phyloP scores from a whole-genome alignment of 2,888 invertebrate genomes.

The Leptinotarsa tumamoca region DNA sequence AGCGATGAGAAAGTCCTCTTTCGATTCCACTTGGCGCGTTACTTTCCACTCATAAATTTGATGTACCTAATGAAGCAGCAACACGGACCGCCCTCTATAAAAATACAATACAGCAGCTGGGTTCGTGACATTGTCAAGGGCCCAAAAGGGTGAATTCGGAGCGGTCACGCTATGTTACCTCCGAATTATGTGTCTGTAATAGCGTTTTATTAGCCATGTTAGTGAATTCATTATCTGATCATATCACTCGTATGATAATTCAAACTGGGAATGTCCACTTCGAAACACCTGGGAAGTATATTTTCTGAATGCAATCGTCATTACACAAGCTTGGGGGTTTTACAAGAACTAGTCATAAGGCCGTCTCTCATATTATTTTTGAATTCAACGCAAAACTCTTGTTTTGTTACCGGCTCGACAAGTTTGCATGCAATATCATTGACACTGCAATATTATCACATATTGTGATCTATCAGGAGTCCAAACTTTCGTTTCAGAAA shows the following conservation, averaged over 20 bases:
- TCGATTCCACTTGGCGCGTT: constrained; percentile 17
- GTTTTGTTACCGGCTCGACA: too few species aligned
- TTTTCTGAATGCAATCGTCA: too few species aligned
- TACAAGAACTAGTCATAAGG: too few species aligned
- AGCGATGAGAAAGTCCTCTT: constrained; percentile 14
- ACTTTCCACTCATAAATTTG: constrained; percentile 21
- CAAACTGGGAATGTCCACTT: background rate
- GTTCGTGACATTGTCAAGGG: constrained; percentile 40
- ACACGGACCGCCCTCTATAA: constrained; percentile 37
- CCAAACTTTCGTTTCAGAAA: too few species aligned
- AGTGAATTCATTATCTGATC: constrained; percentile 16
- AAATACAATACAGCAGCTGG: constrained; percentile 41
- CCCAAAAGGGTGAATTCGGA: constrained; percentile 39
- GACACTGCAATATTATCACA: too few species aligned
- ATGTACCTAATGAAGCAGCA: constrained; percentile 37
- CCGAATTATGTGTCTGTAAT: constrained; percentile 36
- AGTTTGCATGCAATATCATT: too few species aligned
- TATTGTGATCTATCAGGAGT: too few species aligned
- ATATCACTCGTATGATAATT: constrained; percentile 2
- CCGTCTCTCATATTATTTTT: too few species aligned
- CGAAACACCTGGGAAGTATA: background rate
- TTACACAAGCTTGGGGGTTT: too few species aligned
- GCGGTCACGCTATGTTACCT: constrained; percentile 42
- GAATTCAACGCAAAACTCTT: too few species aligned
- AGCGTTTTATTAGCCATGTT: constrained; percentile 33